These are phyloP conservation scores for Montipora sp. DNA, from an alignment of 64 coral and sea anemone species.

Conservation along the genomic window DNA sequence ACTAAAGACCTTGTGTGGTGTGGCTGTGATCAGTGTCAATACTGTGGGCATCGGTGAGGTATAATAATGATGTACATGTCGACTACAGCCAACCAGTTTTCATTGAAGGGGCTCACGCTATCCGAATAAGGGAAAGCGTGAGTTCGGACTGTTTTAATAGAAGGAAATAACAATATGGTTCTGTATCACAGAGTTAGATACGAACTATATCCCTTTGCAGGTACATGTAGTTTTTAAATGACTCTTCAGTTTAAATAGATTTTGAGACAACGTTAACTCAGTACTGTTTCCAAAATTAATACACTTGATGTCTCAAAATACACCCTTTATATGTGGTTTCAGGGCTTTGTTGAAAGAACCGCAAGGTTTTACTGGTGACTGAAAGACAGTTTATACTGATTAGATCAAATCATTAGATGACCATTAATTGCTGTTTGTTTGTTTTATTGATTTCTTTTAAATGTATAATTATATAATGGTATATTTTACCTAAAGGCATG, in stretches of 20 bases:
- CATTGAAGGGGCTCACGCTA: neutral
- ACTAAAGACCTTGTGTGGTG: neutral
- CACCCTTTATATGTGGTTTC: neutral
- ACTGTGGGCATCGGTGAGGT: neutral
- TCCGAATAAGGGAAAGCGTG: neutral
- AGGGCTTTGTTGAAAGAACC: neutral
- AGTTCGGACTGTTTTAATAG: neutral
- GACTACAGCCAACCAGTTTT: neutral
- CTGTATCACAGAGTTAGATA: neutral
- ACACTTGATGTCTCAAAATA: neutral
- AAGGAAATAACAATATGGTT: neutral
- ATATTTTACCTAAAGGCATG: neutral
- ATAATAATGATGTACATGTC: neutral
- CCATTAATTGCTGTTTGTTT: slow-evolving; percentile 44
- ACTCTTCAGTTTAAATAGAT: too few relatives aligned
- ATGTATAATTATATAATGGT: neutral
- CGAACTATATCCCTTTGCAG: neutral
- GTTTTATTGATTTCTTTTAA: slow-evolving; percentile 38
- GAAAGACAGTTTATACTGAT: slow-evolving; percentile 6
- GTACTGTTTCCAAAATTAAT: neutral
- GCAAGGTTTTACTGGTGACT: slow-evolving; percentile 11
- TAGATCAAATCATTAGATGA: slow-evolving; percentile 39
- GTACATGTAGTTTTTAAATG: neutral
- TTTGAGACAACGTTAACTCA: neutral
- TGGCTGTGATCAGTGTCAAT: neutral